Evolutionary conservation across 2,888 invertebrate species (phyloP).

Genomic region (Leucophenga montana): DNA sequence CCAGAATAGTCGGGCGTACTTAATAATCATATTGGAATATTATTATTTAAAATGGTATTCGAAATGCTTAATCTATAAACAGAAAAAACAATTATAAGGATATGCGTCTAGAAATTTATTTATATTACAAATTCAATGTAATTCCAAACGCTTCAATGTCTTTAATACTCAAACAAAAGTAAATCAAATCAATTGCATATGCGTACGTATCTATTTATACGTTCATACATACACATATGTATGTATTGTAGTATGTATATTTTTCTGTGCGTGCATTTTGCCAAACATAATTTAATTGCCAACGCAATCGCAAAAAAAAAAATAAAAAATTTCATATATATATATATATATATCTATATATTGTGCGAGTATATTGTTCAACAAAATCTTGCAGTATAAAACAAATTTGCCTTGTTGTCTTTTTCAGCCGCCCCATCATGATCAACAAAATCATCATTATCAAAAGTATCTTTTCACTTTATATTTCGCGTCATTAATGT

Average conservation of each 20-base stretch:
- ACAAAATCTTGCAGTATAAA: not conserved
- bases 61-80: too few species aligned
- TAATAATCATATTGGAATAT: too few species aligned
- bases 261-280: constrained; percentile 18
- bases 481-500: constrained; percentile 6
- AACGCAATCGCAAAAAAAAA: constrained; percentile 33
- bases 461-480: not conserved
- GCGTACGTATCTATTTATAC: constrained; percentile 18
- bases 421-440: not conserved
- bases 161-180: not conserved
- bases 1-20: too few species aligned
- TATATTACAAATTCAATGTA: too few species aligned
- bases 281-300: constrained; percentile 49
- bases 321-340: too few species aligned
- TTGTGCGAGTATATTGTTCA: not conserved
- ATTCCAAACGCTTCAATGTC: not conserved
- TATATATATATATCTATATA: too few species aligned
- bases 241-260: too few species aligned
- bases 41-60: too few species aligned
- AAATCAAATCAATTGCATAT: not conserved
- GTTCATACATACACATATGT: constrained; percentile 7
- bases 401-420: not conserved
- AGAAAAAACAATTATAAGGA: too few species aligned
- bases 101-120: too few species aligned
- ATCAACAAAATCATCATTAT: not conserved